These are phyloP conservation scores for Mirza zaza DNA, from an alignment of 2,113 vertebrate genomes.

Conservation along the genomic window DNA sequence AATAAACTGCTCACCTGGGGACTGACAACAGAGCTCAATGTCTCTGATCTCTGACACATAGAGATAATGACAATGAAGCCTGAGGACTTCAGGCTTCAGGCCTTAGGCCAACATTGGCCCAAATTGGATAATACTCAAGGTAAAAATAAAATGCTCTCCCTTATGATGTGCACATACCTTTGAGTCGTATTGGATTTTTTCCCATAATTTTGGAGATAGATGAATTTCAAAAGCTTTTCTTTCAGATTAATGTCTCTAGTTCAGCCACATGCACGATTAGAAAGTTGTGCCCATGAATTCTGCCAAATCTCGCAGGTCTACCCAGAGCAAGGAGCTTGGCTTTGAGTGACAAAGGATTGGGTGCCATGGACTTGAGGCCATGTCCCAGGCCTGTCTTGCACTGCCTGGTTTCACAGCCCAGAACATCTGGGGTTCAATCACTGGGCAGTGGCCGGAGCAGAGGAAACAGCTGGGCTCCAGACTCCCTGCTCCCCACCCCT, in stretches of 20 bases:
- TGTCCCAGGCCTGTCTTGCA: background rate
- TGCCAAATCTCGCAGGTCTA: background rate
- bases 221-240: conserved; percentile 9
- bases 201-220: background rate
- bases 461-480: background rate
- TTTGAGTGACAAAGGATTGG: background rate
- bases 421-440: background rate
- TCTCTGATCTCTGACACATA: background rate
- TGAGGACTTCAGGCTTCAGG: background rate
- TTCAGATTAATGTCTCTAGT: background rate
- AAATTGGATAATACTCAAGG: background rate
- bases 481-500: rapidly evolving
- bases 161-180: background rate
- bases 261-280: background rate
- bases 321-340: background rate
- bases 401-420: background rate
- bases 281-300: background rate
- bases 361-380: background rate
- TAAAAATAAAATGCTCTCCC: background rate
- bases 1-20: background rate
- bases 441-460: rapidly evolving
- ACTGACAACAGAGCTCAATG: background rate
- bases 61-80: background rate
- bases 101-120: background rate
- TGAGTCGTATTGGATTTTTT: background rate